These are phyloP conservation scores for Eptesicus fuscus DNA, from an alignment of 2,113 vertebrate genomes.

Conservation along the genomic window DNA sequence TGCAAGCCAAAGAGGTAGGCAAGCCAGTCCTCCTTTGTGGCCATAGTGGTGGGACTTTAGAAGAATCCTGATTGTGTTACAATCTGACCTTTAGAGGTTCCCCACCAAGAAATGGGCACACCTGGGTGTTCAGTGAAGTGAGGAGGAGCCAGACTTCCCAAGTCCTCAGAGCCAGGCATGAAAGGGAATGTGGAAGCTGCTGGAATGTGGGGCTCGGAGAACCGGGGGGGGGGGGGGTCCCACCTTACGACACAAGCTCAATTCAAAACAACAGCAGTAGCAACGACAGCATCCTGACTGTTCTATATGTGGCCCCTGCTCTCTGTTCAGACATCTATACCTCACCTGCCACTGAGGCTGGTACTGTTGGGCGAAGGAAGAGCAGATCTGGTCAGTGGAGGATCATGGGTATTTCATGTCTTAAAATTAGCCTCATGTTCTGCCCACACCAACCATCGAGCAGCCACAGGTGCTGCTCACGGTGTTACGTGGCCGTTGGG, in stretches of 20 bases:
- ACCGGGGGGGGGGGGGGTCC: neutral
- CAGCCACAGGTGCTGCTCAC: neutral
- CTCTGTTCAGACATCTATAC: neutral
- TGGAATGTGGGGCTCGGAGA: neutral
- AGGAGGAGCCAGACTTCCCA: neutral
- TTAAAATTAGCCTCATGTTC: neutral
- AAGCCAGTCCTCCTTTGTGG: neutral
- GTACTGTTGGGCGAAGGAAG: rapidly evolving
- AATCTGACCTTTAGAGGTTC: neutral
- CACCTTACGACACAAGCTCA: neutral
- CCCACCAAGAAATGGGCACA: too few species aligned
- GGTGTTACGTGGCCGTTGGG: neutral
- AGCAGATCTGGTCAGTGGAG: neutral
- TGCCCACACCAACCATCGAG: neutral
- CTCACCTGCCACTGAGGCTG: neutral
- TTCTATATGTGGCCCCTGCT: neutral
- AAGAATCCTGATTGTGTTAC: neutral
- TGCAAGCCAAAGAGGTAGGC: neutral
- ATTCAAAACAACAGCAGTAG: neutral
- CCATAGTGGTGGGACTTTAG: neutral
- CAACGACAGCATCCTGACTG: rapidly evolving
- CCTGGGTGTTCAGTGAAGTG: neutral
- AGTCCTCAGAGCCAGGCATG: neutral
- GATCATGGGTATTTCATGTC: neutral
- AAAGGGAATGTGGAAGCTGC: neutral